Conservation (phyloP, 2,797 vertebrate species). For the Cuniculus paca region DNA sequence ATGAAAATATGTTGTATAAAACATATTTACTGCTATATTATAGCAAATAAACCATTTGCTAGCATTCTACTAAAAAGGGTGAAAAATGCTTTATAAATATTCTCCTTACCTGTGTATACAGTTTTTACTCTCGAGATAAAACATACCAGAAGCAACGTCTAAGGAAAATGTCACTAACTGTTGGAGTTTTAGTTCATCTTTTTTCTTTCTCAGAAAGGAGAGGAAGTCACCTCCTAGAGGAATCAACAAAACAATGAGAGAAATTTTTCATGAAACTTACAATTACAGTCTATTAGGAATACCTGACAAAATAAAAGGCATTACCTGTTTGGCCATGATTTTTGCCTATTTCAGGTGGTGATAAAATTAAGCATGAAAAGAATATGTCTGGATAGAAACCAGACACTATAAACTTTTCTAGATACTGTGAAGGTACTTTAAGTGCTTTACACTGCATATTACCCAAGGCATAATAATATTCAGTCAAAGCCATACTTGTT, state of each 20-base stretch:
- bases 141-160: conserved; percentile 96
- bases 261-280: conserved; percentile 25
- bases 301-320: conserved; percentile 17
- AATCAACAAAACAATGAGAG: conserved; percentile 82
- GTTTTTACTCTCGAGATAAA: conserved; percentile 97
- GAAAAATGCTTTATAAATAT: conserved; percentile 23
- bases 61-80: background rate
- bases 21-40: background rate
- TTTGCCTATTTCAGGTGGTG: background rate
- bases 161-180: conserved; percentile 96
- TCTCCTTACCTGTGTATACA: conserved; percentile 96
- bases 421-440: background rate
- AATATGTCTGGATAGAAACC: background rate
- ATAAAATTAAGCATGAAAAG: conserved; percentile 53
- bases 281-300: conserved; percentile 4
- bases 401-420: background rate
- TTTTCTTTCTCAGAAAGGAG: conserved; percentile 97
- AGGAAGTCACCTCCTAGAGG: conserved; percentile 97
- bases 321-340: background rate
- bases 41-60: conserved; percentile 2
- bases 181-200: conserved; percentile 97
- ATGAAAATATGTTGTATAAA: conserved; percentile 19
- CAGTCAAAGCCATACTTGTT: background rate
- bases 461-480: background rate
- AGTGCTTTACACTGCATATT: background rate